Conservation (phyloP, 2,888 invertebrate genomes). For the Amblyjoppa proteus region DNA sequence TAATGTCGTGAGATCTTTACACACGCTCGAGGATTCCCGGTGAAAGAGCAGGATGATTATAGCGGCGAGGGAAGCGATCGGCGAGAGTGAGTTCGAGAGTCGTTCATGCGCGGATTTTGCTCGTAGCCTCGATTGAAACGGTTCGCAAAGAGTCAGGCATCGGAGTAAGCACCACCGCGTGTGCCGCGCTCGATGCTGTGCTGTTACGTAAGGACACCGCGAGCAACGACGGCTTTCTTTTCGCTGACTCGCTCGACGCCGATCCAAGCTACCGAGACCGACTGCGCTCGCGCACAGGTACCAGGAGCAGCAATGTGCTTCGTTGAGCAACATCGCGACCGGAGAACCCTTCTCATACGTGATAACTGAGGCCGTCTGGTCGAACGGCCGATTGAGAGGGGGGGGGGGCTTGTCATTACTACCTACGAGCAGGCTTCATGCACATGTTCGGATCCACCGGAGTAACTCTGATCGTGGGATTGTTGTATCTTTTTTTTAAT, state of each 20-base stretch:
- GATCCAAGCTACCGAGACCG: constrained; percentile 38
- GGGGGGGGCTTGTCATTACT: background rate
- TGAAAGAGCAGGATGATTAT: constrained; percentile 7
- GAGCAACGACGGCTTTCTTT: constrained; percentile 81
- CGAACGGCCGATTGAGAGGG: background rate
- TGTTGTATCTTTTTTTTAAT: background rate
- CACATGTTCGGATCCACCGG: background rate
- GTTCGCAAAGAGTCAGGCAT: constrained; percentile 73
- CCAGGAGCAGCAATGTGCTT: constrained; percentile 29
- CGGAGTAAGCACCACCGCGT: constrained; percentile 62
- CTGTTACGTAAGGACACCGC: constrained; percentile 79
- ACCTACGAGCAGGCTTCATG: background rate
- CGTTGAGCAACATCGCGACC: constrained; percentile 34
- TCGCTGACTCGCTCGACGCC: constrained; percentile 73
- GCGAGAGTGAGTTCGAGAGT: background rate
- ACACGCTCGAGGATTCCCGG: constrained; percentile 19
- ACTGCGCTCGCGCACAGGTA: background rate
- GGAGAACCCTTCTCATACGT: constrained; percentile 12
- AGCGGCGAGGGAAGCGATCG: background rate
- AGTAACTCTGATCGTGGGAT: background rate
- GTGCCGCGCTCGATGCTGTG: constrained; percentile 61
- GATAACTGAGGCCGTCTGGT: constrained; percentile 5
- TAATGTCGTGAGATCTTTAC: constrained; percentile 22
- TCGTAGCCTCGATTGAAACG: constrained; percentile 64
- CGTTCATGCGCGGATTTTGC: background rate